Percentiles rank a stretch among this genome's conserved stretches.
Conservation (phyloP, 2,797 vertebrate genomes). For the Lithobates sylvaticus region DNA sequence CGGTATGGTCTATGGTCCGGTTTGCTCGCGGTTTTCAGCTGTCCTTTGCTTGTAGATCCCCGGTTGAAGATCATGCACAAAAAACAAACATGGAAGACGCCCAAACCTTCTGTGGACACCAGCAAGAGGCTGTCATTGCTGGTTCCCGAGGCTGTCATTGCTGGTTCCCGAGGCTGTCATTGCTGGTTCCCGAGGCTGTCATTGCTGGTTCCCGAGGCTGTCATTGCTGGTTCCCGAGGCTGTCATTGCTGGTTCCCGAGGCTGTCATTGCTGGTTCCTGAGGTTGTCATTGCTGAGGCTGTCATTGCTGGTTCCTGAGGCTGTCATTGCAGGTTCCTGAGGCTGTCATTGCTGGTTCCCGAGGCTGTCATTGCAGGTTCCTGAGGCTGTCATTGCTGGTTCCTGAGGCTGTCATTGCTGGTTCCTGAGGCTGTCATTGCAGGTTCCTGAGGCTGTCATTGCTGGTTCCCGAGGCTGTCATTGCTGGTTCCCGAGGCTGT, state of each 20-base stretch:
- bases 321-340: conserved; percentile 2
- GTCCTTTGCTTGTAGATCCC: no score
- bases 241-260: neutral
- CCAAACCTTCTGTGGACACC: neutral
- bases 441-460: neutral
- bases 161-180: neutral
- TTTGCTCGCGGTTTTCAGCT: no score
- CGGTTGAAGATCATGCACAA: no score
- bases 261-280: conserved; percentile 4
- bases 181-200: neutral
- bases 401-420: neutral
- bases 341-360: neutral
- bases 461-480: neutral
- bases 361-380: neutral
- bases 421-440: neutral
- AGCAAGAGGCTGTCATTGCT: neutral
- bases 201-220: conserved; percentile 2
- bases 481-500: conserved; percentile 1
- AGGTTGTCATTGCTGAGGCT: neutral
- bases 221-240: neutral
- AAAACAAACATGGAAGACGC: neutral
- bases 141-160: neutral
- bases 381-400: neutral
- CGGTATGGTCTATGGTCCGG: no score
- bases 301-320: neutral